Evolutionary conservation across 2,888 invertebrate species (phyloP), one percentile per base, ranked within the genome.

Genomic region (Erebia epiphron): DNA sequence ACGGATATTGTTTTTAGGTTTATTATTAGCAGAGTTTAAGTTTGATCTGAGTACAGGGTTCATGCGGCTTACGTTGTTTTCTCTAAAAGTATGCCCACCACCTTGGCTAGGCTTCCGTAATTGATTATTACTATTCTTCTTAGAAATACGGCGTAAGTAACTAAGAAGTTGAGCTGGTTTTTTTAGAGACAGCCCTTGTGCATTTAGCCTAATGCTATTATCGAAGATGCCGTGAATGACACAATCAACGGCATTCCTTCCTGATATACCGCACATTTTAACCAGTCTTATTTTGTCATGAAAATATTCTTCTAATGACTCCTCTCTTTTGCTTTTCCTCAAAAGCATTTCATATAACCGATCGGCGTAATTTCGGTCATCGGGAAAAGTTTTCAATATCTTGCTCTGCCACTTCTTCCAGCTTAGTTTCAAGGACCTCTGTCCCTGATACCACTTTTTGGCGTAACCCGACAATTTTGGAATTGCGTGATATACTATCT

Each of bases 381-480:
- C 43, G 2, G 43, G 43, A 43, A 43, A 43, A 11, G 43, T 43
- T 43, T 43, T 43, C 11, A 43, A 11, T 11, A 43, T 43, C 11
- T 43, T 11, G 43, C 43, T 4, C 43, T 43, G 43, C 43, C 43
- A 43, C 11, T 43, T 9, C 11, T 11, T 9, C 43, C 43, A 43
- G 5, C 43, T 11, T 43, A 43, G 43, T 11, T 43, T 43, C 9
- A 43, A 9, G 0, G 75, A 54, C 10, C 65, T 68, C 10, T 64
- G 54, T 1, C 76, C 77, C 26, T 76, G 68, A n/a, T 78, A 78
- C 78, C 77, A 79, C 18, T 69, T 61, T 41, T 74, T 70, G 1
- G 78, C 77, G 1, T 69, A 49, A 1, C 79, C 79, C 9, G 58
- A 18, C 58, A 79, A 56, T 68, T 79, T 79, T 1, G 76, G 75